Evolutionary conservation across 1,140 invertebrate species (phyloP).

Genomic region (Heliothis subflexa): DNA sequence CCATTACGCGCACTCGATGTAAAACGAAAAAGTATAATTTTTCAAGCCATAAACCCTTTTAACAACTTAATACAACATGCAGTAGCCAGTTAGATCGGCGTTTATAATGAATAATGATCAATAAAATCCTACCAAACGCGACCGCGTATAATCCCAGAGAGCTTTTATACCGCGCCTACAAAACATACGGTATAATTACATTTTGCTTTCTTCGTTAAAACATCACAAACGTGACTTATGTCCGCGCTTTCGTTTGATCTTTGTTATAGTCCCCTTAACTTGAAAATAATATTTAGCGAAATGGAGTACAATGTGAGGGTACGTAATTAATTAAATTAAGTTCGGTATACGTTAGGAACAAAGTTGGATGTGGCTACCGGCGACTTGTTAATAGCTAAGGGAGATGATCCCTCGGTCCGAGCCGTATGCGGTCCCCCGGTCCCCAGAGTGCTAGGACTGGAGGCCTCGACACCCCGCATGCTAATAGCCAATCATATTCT

Average conservation of each 20-base stretch:
- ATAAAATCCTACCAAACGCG: slow-evolving; percentile 73
- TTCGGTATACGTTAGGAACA: slow-evolving; percentile 81
- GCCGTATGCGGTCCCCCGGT: slow-evolving; percentile 54
- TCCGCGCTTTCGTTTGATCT: slow-evolving; percentile 62
- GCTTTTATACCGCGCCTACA: slow-evolving; percentile 58
- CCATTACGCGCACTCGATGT: slow-evolving; percentile 1
- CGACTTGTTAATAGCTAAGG: slow-evolving; percentile 80
- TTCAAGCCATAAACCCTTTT: slow-evolving; percentile 70
- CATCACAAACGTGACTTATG: slow-evolving; percentile 59
- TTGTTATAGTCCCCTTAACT: slow-evolving; percentile 60
- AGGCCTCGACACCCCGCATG: slow-evolving; percentile 67
- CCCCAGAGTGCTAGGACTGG: slow-evolving; percentile 59
- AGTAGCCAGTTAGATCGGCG: slow-evolving; percentile 66
- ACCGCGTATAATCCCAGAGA: slow-evolving; percentile 59
- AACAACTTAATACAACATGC: slow-evolving; percentile 73
- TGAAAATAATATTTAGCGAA: slow-evolving; percentile 82
- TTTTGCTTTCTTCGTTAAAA: slow-evolving; percentile 68
- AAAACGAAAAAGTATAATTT: slow-evolving; percentile 44
- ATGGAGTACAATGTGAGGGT: slow-evolving; percentile 72
- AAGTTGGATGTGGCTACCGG: slow-evolving; percentile 76
- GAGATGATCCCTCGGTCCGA: slow-evolving; percentile 72
- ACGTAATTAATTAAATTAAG: slow-evolving; percentile 85
- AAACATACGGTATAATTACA: slow-evolving; percentile 62
- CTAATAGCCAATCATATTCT: slow-evolving; percentile 86
- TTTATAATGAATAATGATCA: slow-evolving; percentile 82